phyloP scores from a whole-genome alignment of 2,113 vertebrate species.

The Machaerirhynchus nigripectus region DNA sequence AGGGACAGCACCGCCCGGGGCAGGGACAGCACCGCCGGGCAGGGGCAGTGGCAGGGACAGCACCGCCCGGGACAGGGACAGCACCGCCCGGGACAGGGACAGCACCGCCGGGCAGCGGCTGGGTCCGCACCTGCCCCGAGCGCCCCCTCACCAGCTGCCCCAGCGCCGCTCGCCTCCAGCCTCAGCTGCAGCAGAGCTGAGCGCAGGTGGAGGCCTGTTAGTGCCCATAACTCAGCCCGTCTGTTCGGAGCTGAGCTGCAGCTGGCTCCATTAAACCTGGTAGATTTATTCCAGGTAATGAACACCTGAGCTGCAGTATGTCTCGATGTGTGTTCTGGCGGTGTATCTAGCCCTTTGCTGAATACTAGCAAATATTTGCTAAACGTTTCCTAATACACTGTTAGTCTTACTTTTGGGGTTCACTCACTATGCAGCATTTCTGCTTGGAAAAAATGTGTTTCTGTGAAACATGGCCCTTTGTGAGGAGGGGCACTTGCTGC shows the following conservation, averaged over 20 bases:
- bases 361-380: not conserved
- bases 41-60: too few species aligned
- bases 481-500: not conserved
- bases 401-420: not conserved
- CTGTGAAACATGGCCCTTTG: not conserved
- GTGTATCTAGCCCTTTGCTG: rapidly evolving
- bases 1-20: not conserved
- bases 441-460: not conserved
- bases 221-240: not conserved
- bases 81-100: too few species aligned
- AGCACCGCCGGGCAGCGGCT: not conserved
- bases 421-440: not conserved
- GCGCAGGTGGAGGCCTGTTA: rapidly evolving
- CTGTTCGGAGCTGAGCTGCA: not conserved
- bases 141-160: too few species aligned
- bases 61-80: too few species aligned
- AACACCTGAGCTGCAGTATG: rapidly evolving
- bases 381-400: rapidly evolving
- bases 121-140: not conserved
- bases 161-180: not conserved
- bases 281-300: not conserved
- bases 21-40: not conserved
- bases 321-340: rapidly evolving
- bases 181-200: not conserved
- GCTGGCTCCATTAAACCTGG: not conserved